Evolutionary conservation across 2,888 invertebrate species (phyloP).

Genomic region (Drosophila rellima): DNA sequence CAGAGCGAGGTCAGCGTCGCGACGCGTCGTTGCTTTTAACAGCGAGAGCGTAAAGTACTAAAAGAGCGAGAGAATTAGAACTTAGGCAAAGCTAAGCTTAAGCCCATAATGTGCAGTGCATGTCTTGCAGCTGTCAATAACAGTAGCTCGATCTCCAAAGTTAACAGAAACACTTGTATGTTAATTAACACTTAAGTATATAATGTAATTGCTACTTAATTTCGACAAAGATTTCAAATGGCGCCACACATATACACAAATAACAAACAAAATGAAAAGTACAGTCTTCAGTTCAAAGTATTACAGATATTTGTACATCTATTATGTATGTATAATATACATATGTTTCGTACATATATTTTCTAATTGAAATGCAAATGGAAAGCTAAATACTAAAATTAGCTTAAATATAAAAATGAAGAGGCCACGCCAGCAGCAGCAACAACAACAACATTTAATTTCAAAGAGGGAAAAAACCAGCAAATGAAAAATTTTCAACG

Average conservation of each 20-base stretch:
- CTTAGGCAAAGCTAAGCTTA: constrained; percentile 41
- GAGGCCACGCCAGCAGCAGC: constrained; percentile 46
- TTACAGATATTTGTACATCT: constrained; percentile 12
- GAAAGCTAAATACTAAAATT: constrained; percentile 78
- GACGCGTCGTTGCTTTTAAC: background rate
- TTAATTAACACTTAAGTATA: constrained; percentile 25
- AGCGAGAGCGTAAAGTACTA: constrained; percentile 7
- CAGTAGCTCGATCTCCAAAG: constrained; percentile 2
- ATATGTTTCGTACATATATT: constrained; percentile 39
- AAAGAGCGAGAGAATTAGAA: constrained; percentile 6
- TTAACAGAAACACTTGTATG: constrained; percentile 23
- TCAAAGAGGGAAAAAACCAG: constrained; percentile 52
- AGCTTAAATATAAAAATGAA: constrained; percentile 68
- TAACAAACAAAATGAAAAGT: constrained; percentile 34
- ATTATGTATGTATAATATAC: constrained; percentile 23
- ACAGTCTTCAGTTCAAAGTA: constrained; percentile 41
- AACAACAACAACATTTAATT: constrained; percentile 49
- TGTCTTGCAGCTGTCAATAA: constrained; percentile 23
- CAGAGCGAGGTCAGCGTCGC: constrained; percentile 46
- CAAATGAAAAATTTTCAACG: constrained; percentile 59
- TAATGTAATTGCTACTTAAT: constrained; percentile 17
- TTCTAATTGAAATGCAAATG: constrained; percentile 77
- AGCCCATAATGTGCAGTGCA: constrained; percentile 7
- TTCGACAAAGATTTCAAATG: constrained; percentile 26
- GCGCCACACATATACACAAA: constrained; percentile 33